Evolutionary conservation across 92 coral and sea anemone genomes (phyloP).

Genomic region (Galaxea fascicularis): DNA sequence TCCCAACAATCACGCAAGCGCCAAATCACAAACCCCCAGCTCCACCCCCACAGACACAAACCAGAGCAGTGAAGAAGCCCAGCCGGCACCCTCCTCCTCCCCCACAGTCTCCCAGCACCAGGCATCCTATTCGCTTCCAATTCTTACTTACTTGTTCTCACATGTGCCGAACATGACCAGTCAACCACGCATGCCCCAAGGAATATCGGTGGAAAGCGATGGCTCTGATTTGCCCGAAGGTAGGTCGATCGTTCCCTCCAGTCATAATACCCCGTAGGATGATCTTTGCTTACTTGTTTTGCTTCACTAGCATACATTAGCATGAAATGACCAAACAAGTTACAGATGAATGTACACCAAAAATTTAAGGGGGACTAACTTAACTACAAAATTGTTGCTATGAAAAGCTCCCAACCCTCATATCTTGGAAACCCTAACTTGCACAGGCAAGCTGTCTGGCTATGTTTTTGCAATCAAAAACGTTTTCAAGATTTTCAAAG

Average conservation of each 20-base stretch:
- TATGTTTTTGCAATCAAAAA: too few relatives aligned
- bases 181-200: constrained; percentile 36
- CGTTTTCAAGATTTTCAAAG: too few relatives aligned
- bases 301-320: too few relatives aligned
- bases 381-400: too few relatives aligned
- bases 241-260: not conserved
- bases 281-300: too few relatives aligned
- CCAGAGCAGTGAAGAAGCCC: constrained; percentile 31
- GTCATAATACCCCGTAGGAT: too few relatives aligned
- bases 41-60: constrained; percentile 23
- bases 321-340: too few relatives aligned
- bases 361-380: too few relatives aligned
- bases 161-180: constrained; percentile 41
- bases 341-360: too few relatives aligned
- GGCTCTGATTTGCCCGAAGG: constrained; percentile 53
- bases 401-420: too few relatives aligned
- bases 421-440: too few relatives aligned
- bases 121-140: constrained; percentile 1
- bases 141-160: constrained; percentile 6
- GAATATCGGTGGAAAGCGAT: constrained; percentile 37
- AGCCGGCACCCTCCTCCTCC: constrained; percentile 28
- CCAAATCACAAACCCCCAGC: constrained; percentile 4
- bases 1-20: not conserved
- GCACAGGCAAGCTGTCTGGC: too few relatives aligned
- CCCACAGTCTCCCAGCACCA: constrained; percentile 36